Conservation (phyloP, 64 coral and sea anemone species). For the Catalaphyllia jardinei region DNA sequence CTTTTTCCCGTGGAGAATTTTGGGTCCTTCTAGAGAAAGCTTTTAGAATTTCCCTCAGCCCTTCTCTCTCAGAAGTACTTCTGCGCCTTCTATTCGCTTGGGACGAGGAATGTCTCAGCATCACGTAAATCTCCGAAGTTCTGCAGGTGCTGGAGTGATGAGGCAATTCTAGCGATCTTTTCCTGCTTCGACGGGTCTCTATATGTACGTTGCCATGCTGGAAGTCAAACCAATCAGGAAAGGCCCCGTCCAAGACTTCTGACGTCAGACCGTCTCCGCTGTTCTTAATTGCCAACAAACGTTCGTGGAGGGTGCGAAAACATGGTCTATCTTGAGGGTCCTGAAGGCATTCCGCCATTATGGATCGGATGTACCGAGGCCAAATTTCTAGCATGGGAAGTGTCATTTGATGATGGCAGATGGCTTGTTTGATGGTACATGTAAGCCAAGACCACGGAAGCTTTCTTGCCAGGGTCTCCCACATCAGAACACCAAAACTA, state of each 20-base stretch:
- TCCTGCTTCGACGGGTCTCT: neutral
- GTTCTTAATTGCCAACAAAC: neutral
- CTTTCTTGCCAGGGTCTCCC: slow-evolving; percentile 81
- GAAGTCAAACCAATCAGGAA: slow-evolving; percentile 38
- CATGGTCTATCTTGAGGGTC: slow-evolving; percentile 33
- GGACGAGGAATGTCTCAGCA: slow-evolving; percentile 19
- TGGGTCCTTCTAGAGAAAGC: slow-evolving; percentile 9
- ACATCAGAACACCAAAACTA: slow-evolving; percentile 85
- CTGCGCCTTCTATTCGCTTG: neutral
- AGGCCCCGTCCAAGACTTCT: slow-evolving; percentile 53
- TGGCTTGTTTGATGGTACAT: slow-evolving; percentile 33
- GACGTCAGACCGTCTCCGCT: slow-evolving; percentile 24
- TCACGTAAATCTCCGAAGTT: neutral
- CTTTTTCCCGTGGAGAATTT: slow-evolving; percentile 41
- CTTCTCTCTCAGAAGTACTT: neutral
- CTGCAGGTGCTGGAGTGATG: neutral
- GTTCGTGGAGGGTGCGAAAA: slow-evolving; percentile 25
- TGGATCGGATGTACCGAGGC: slow-evolving; percentile 60
- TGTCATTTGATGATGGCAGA: slow-evolving; percentile 6
- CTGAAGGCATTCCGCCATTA: slow-evolving; percentile 59
- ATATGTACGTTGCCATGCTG: neutral
- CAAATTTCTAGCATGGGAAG: slow-evolving; percentile 74
- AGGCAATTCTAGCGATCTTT: neutral
- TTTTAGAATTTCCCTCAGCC: slow-evolving; percentile 55
- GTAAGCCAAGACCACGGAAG: slow-evolving; percentile 86